A percentile compares a stretch with the other conserved stretches of the same genome.
Evolutionary conservation across 2,888 invertebrate species (phyloP).

Genomic region (Oegoconia quadripuncta): DNA sequence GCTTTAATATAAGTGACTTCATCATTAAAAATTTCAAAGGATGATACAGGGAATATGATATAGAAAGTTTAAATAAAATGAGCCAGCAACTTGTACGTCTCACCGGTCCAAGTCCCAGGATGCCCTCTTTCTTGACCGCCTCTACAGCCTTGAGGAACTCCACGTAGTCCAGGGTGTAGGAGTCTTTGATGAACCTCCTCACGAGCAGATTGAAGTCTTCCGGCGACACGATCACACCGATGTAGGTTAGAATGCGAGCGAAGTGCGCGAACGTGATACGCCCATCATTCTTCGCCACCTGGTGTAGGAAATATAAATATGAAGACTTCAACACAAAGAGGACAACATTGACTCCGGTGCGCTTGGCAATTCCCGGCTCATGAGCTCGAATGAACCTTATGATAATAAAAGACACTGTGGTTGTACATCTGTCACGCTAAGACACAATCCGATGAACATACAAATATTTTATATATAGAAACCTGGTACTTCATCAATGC

Average conservation of each 20-base stretch:
- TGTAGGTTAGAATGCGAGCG: slow-evolving; percentile 84
- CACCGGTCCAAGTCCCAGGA: slow-evolving; percentile 76
- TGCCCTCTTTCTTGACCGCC: slow-evolving; percentile 80
- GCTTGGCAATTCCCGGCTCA: too few species aligned
- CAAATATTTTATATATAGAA: too few species aligned
- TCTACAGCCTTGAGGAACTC: slow-evolving; percentile 85
- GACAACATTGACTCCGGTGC: too few species aligned
- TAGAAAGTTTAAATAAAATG: not conserved
- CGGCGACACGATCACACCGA: slow-evolving; percentile 83
- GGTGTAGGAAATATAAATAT: slow-evolving; percentile 1
- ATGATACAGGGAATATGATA: too few species aligned
- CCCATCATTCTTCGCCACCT: slow-evolving; percentile 87
- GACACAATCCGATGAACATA: too few species aligned
- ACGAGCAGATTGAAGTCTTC: slow-evolving; percentile 86
- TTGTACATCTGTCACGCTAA: too few species aligned
- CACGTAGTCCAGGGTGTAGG: slow-evolving; percentile 88
- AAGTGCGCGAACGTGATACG: slow-evolving; percentile 88
- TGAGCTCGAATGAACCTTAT: too few species aligned
- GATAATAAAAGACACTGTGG: too few species aligned
- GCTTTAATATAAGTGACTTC: too few species aligned
- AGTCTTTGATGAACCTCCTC: slow-evolving; percentile 86
- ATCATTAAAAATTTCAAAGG: too few species aligned
- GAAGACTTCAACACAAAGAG: too few species aligned
- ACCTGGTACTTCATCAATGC: too few species aligned
- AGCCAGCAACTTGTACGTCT: slow-evolving; percentile 14